Evolutionary conservation across 2,797 vertebrate species (phyloP), one percentile per base, ranked within the genome.

Genomic region (Sebastes reedi): DNA sequence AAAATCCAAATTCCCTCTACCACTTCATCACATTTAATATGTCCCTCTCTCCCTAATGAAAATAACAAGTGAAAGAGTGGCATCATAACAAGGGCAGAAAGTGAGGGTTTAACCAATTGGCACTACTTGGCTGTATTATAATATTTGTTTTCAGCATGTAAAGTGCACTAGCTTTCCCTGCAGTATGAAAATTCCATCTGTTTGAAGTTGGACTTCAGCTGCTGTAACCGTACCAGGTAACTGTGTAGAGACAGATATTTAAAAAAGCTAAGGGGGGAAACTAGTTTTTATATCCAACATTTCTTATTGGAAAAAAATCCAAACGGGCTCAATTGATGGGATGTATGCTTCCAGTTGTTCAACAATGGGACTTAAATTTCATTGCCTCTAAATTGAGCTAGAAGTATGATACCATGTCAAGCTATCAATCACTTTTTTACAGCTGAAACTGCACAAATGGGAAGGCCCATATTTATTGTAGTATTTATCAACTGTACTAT

Each of bases 151-250:
- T 84, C 92, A 91, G 88, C 70, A 79, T 88, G 83, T 85, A 67
- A 82, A 79, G 80, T 80, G 79, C 79, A 87, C 86, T 71, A 85
- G 85, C 83, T 81, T 83, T 91, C 93, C 87, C 89, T 92, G 91
- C 88, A 89, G 80, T 84, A 86, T 86, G 85, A 81, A 86, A 83
- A 73, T 77, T 72, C 16, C 11, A 68, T 83, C 68, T 24, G 75
- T 79, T 88, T 86, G 55, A 84, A 81, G 81, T 87, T 88, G 74
- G 83, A 89, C 82, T 77, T 88, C 84, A 92, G 88, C 83, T 82
- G 86, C 87, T 92, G 67, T 88, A 93, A 93, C 90, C 87, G 88
- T 91, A 94, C 89, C 89, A 91, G 54, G n/a, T 58, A 85, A 81
- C 36, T 39, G 36, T 39, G 0, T 39, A 13, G 77, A 79, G 82